Percentiles rank a stretch among this genome's conserved stretches.
Conservation (phyloP, 2,888 invertebrate species). For the Macrophya alboannulata region DNA sequence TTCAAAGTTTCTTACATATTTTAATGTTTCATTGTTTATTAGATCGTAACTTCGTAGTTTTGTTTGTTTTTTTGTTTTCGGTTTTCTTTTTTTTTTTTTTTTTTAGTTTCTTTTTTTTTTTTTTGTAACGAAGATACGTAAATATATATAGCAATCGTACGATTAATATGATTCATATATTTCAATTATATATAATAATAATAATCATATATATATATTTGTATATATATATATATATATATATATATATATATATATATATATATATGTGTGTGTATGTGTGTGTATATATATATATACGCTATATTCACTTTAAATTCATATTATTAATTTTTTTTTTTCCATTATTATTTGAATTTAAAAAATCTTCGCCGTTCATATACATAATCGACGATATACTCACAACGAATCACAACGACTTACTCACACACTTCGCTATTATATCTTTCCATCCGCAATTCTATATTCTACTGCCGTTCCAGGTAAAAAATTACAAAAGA, state of each 20-base stretch:
- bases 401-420: conserved; percentile 36
- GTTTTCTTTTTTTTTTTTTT: not conserved
- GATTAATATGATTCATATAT: conserved; percentile 65
- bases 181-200: conserved; percentile 63
- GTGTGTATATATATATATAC: conserved; percentile 11
- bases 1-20: conserved; percentile 49
- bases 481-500: conserved; percentile 56
- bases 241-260: conserved; percentile 17
- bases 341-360: conserved; percentile 35
- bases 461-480: conserved; percentile 45
- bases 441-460: conserved; percentile 28
- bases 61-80: too few species aligned
- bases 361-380: conserved; percentile 25
- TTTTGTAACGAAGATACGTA: conserved; percentile 30
- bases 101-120: not conserved
- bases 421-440: conserved; percentile 35
- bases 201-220: conserved; percentile 42
- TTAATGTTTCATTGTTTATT: conserved; percentile 52
- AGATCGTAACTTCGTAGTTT: conserved; percentile 40
- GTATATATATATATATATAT: conserved; percentile 13
- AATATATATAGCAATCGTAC: conserved; percentile 54
- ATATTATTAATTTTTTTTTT: conserved; percentile 5
- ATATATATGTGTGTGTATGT: conserved; percentile 29
- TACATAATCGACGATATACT: conserved; percentile 8
- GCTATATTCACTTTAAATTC: conserved; percentile 40